A percentile compares a stretch with the other conserved stretches of the same genome.
phyloP scores from a whole-genome alignment of 92 coral and sea anemone genomes.

The Bergia sp. region DNA sequence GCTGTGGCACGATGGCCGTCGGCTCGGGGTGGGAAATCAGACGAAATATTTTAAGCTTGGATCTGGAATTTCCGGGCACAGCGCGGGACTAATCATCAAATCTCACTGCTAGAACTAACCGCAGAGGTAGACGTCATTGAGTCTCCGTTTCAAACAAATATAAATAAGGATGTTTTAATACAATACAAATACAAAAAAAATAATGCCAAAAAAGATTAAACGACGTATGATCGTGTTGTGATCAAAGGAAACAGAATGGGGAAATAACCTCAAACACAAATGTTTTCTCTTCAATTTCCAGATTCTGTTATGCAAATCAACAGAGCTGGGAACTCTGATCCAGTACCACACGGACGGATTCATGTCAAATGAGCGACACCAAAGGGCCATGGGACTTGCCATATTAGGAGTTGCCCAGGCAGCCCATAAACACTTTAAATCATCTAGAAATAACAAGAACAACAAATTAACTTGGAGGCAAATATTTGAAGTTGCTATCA shows the following conservation, averaged over 20 bases:
- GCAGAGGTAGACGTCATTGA: too few species aligned
- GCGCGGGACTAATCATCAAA: too few species aligned
- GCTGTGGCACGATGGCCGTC: too few species aligned
- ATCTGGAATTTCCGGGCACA: too few species aligned
- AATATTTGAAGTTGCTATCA: conserved; percentile 80
- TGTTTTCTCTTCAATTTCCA: conserved; percentile 3
- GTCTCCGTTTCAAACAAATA: too few species aligned
- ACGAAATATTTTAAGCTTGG: too few species aligned
- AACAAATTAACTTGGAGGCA: conserved; percentile 74
- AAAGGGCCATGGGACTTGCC: conserved; percentile 87
- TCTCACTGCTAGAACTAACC: too few species aligned
- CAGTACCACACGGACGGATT: conserved; percentile 88
- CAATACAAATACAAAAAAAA: too few species aligned
- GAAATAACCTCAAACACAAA: not conserved
- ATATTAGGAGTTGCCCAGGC: conserved; percentile 85
- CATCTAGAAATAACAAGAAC: conserved; percentile 54
- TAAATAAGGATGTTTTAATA: too few species aligned
- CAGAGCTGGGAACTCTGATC: conserved; percentile 65
- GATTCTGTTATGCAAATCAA: conserved; percentile 76
- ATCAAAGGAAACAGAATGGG: not conserved
- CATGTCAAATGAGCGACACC: conserved; percentile 74
- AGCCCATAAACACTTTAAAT: conserved; percentile 75
- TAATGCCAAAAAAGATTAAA: too few species aligned
- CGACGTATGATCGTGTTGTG: not conserved
- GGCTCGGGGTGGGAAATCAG: too few species aligned